A percentile compares a stretch with the other conserved stretches of the same genome.
phyloP scores from a whole-genome alignment of 2,113 vertebrate species.

The Guaruba guarouba region DNA sequence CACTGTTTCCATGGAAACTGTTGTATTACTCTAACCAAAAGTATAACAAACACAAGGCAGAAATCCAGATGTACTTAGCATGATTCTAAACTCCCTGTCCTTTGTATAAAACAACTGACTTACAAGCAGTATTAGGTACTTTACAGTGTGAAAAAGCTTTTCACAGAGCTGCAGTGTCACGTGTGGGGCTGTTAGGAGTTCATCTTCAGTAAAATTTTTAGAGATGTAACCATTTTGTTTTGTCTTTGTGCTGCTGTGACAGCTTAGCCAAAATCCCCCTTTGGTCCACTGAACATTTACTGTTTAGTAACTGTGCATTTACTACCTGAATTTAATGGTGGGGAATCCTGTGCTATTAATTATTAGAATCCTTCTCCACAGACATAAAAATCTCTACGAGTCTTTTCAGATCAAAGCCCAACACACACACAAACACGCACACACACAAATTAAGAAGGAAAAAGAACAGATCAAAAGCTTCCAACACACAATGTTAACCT shows the following conservation, averaged over 20 bases:
- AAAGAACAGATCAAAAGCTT: conserved; percentile 54
- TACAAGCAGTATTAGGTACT: conserved; percentile 22
- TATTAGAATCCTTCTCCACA: conserved; percentile 1
- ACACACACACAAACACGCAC: background rate
- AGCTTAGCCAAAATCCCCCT: conserved; percentile 2
- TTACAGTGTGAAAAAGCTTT: conserved; percentile 30
- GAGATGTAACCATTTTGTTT: background rate
- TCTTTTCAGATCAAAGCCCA: conserved; percentile 35
- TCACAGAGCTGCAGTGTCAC: background rate
- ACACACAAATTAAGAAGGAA: conserved; percentile 42
- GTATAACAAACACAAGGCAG: conserved; percentile 40
- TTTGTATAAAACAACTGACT: conserved; percentile 18
- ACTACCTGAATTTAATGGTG: background rate
- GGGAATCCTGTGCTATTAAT: conserved; percentile 1
- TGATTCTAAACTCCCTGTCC: conserved; percentile 15
- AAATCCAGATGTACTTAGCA: conserved; percentile 22
- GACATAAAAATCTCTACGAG: background rate
- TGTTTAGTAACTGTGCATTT: background rate
- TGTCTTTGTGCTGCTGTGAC: background rate
- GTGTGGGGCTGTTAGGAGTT: background rate
- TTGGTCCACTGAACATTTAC: conserved; percentile 1
- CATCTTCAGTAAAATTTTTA: background rate
- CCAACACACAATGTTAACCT: conserved; percentile 33
- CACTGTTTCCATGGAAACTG: background rate
- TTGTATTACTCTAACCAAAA: conserved; percentile 16